Base-by-base conservation (phyloP, 2,113 vertebrate genomes). In the Nothoprocta perdicaria region DNA sequence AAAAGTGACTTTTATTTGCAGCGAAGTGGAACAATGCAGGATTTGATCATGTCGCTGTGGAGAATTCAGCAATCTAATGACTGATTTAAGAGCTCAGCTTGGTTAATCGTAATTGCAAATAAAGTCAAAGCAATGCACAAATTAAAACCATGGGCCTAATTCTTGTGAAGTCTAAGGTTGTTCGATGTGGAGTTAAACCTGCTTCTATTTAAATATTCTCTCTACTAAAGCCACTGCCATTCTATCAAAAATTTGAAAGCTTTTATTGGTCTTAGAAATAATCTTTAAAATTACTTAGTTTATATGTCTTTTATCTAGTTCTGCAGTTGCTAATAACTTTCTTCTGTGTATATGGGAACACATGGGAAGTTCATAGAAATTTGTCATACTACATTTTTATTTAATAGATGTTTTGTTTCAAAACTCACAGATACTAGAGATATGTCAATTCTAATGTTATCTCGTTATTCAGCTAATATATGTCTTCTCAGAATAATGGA, bases 121-220 rank as follows among this genome's bases (percentile, higher is more conserved):
- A 53, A 69, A 74, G 53, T 57, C 43, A 63, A 12, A 7, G 10
- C 80, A 38, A 69, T 86, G 41, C 7, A 52, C 63, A 83, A 40
- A 91, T 75, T 83, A 71, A 89, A 94, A 29, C 27, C 2, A 24
- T 35, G 35, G n/a, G 24, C 23, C 17, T 45, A 66, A 57, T 85
- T 87, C 12, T 93, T 85, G 31, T 80, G 75, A 80, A 71, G 18
- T 58, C 27, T 71, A 24, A 89, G 19, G 6, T 73, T 89, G 48
- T 55, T 73, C 43, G 55, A 58, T 41, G 9, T 33, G 72, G n/a
- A 80, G 21, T 53, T 80, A 41, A 82, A 79, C 14, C 68, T 89
- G 26, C 43, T 92, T 92, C 72, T 19, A 38, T 89, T 88, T 84
- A 66, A 66, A 22, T 83, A 26, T n/a, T 84, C 19, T 89, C 22